These are phyloP conservation scores for Myodes glareolus DNA, from an alignment of 2,113 vertebrate genomes.

Conservation along the genomic window DNA sequence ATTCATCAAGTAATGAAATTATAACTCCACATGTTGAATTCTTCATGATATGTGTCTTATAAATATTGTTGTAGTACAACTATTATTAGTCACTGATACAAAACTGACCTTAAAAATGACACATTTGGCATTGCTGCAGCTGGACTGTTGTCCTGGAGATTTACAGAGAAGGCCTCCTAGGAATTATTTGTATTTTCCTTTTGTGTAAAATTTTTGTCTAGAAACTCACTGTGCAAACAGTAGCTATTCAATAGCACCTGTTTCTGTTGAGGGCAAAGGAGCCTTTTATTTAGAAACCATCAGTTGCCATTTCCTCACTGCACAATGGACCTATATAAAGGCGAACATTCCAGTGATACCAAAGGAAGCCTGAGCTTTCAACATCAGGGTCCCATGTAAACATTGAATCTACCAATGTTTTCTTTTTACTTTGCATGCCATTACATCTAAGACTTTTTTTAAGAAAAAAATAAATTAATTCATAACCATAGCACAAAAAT, in stretches of 20 bases:
- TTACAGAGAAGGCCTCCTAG: constrained; percentile 77
- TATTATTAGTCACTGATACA: constrained; percentile 56
- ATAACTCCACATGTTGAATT: constrained; percentile 4
- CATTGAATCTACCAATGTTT: constrained; percentile 67
- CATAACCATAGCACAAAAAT: not conserved
- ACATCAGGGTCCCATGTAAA: constrained; percentile 75
- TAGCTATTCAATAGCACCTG: constrained; percentile 87
- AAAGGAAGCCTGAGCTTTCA: constrained; percentile 70
- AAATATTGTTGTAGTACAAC: constrained; percentile 27
- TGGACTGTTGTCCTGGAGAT: constrained; percentile 85
- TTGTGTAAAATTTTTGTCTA: constrained; percentile 82
- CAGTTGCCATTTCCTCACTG: constrained; percentile 82
- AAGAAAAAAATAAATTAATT: not conserved
- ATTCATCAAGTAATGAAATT: constrained; percentile 62
- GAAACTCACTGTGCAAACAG: constrained; percentile 87
- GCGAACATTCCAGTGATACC: constrained; percentile 79
- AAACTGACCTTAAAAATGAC: constrained; percentile 86
- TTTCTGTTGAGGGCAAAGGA: constrained; percentile 80
- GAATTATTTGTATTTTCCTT: constrained; percentile 86
- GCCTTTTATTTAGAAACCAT: constrained; percentile 80
- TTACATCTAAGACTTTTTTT: constrained; percentile 57
- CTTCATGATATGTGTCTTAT: not conserved
- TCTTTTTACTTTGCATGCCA: constrained; percentile 56
- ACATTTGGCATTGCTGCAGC: constrained; percentile 84
- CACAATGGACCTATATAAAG: constrained; percentile 85